Percentiles rank a stretch among this genome's conserved stretches.
Conservation (phyloP, 2,113 vertebrate genomes). For the Poeciliopsis occidentalis region DNA sequence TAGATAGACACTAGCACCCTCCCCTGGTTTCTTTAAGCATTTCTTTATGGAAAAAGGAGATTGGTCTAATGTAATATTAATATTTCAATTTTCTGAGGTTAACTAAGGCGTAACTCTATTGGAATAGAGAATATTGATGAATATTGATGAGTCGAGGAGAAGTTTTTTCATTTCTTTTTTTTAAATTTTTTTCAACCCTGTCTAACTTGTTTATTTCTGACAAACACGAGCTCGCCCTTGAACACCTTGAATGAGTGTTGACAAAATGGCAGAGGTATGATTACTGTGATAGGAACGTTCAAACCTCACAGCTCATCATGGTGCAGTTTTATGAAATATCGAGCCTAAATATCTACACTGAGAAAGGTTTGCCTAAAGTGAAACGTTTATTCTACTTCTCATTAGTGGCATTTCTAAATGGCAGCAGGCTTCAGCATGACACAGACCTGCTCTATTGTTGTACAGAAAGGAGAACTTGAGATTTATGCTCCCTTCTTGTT, state of each 20-base stretch:
- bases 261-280: neutral
- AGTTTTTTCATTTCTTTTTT: neutral
- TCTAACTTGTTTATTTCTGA: neutral
- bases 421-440: neutral
- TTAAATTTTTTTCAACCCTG: neutral
- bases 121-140: neutral
- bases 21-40: too few relatives aligned
- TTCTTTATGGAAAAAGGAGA: too few relatives aligned
- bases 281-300: neutral
- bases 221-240: neutral
- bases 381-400: neutral
- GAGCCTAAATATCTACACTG: neutral
- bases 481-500: constrained; percentile 15
- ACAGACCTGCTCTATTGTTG: constrained; percentile 7
- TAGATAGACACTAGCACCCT: too few relatives aligned
- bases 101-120: neutral
- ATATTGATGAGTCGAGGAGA: neutral
- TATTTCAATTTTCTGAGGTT: neutral
- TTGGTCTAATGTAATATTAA: too few relatives aligned
- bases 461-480: neutral
- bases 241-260: neutral
- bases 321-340: neutral
- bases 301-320: neutral
- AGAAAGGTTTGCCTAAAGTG: too few relatives aligned
- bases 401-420: neutral